Conservation (phyloP, 2,888 invertebrate genomes). For the Yponomeuta cagnagella region DNA sequence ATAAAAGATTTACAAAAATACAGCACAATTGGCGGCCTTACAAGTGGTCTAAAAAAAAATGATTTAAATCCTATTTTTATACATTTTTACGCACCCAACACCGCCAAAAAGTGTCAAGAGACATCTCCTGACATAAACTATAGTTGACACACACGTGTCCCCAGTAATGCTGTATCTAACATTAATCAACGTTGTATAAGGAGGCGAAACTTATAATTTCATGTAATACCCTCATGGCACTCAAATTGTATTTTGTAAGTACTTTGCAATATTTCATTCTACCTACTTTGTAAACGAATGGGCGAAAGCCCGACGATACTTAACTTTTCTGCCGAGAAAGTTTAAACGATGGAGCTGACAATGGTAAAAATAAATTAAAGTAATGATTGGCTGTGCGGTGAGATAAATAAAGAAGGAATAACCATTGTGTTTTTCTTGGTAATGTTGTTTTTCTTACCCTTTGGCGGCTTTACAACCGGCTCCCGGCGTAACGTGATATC, state of each 20-base stretch:
- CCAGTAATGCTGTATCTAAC: conserved; percentile 22
- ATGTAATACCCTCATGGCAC: conserved; percentile 42
- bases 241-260: conserved; percentile 38
- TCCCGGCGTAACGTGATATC: conserved; percentile 13
- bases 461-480: conserved; percentile 4
- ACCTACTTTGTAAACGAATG: not conserved
- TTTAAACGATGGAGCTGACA: not conserved
- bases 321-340: not conserved
- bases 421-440: conserved; percentile 9
- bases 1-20: too few species aligned
- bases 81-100: too few species aligned
- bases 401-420: not conserved
- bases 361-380: not conserved
- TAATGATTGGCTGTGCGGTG: not conserved
- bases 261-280: not conserved
- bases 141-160: too few species aligned
- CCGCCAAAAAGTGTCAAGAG: too few species aligned
- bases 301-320: not conserved
- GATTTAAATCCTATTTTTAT: too few species aligned
- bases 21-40: too few species aligned
- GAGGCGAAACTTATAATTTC: conserved; percentile 27
- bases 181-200: conserved; percentile 58
- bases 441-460: conserved; percentile 14
- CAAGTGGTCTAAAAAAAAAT: too few species aligned
- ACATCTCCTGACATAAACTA: too few species aligned